phyloP scores from a whole-genome alignment of 53 echinoderm and acorn worm species.

The Glandiceps talaboti region DNA sequence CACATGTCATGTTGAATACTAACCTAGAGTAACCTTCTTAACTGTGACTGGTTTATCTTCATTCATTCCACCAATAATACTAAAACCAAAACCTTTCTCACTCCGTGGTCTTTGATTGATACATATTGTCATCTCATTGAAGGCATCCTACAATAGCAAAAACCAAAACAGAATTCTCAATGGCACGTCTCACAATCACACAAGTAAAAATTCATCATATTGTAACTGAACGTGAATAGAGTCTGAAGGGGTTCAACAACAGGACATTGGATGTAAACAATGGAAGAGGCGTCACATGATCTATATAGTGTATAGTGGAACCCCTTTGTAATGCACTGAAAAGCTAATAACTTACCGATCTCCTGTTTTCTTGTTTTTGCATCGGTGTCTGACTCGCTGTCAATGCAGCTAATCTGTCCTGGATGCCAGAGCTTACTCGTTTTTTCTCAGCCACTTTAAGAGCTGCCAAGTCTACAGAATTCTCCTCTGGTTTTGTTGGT shows the following conservation, averaged over 20 bases:
- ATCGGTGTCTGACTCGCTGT: conserved; percentile 9
- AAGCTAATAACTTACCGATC: too few species aligned
- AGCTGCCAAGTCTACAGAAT: not conserved
- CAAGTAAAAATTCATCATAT: too few species aligned
- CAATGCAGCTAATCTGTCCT: conserved; percentile 69
- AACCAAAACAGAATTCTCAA: too few species aligned
- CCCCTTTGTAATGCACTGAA: too few species aligned
- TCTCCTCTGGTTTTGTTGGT: not conserved
- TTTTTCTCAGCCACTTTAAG: conserved; percentile 23
- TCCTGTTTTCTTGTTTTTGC: conserved; percentile 21
- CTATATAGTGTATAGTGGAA: too few species aligned
- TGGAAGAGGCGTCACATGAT: too few species aligned
- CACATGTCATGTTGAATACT: too few species aligned
- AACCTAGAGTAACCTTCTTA: conserved; percentile 52
- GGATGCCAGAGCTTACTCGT: conserved; percentile 52
- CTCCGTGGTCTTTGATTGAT: conserved; percentile 66
- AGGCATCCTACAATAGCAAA: conserved; percentile 9
- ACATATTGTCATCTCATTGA: conserved; percentile 40
- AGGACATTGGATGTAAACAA: too few species aligned
- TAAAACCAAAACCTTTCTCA: conserved; percentile 74
- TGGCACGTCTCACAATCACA: too few species aligned
- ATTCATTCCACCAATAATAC: conserved; percentile 66
- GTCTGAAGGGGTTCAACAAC: too few species aligned
- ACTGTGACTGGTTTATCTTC: conserved; percentile 61
- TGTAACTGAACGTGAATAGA: too few species aligned